Base-by-base conservation (phyloP, 2,113 vertebrate species). In the Benitochromis conjunctus region DNA sequence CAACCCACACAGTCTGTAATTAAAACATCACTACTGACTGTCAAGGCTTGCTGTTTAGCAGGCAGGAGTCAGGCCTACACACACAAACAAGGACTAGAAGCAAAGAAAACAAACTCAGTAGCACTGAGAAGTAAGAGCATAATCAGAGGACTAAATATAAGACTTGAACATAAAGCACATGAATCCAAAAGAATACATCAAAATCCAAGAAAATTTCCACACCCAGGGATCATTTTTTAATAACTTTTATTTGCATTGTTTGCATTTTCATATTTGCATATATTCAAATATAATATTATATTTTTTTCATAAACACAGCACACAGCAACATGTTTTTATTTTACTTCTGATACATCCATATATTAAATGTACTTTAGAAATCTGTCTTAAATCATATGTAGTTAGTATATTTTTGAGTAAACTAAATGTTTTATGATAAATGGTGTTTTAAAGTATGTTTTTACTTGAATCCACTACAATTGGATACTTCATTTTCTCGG, bases 361-460 rank as follows among this genome's bases (percentile, higher is more conserved):
- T 43, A 11, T 43, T 43, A 10, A 43, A 12, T 43, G 9, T 12
- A 43, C 41, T 12, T 43, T 43, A 43, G 1, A 43, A 43, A 43
- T 43, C 0, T 43, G 11, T 43, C 9, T 43, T 43, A 43, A 43
- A 11, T 11, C 41, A 12, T 43, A 43, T 43, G 41, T 5, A 43
- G 41, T 43, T 34, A 43, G 41, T 5, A 11, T 43, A 12, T 2
- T 43, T 43, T 43, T 2, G 4, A 10, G 41, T 43, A 43, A 43
- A 43, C 5, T 0, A 43, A 5, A 43, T 43, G 41, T 43, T 43
- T 10, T 43, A 43, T 43, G 11, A 43, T 43, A 43, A 11, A 5
- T 4, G 14, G 0, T 26, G 1, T 57, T 57, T 57, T 57, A 2
- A 2, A 12, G 48, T n/a, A 51, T 0, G 7, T n/a, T 56, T 56